Evolutionary conservation across 2,113 vertebrate species (phyloP), one percentile per base, ranked within the genome.

Genomic region (Falcunculus frontatus): DNA sequence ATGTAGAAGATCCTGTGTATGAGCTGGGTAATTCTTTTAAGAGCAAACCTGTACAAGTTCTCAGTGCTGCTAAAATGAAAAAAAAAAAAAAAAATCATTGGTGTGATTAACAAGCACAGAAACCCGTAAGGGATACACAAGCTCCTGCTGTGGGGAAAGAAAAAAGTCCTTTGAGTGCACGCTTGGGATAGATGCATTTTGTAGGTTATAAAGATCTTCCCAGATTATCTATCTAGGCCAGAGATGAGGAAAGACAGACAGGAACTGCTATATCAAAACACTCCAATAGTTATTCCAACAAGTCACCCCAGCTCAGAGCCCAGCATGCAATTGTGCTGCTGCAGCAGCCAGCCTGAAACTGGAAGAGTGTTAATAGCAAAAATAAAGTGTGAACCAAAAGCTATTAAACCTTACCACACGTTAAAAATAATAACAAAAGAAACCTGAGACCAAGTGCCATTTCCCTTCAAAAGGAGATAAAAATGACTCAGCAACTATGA

Each of bases 401-500:
- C 91, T 70, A 73, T 63, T 82, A 93, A 95, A 67, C 70, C 22
- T 67, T 73, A 46, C 1, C 1, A 59, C 79, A 77, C 1, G 0
- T 89, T 93, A 63, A 95, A 90, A 93, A 84, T 65, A 95, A 95
- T 59, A 97, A 83, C 90, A 93, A 90, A 88, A 94, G 87, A 90
- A 91, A 94, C 56, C 47, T n/a, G 87, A 93, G 55, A 78, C 73
- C 62, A 67, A 90, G 74, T n/a, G 64, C 65, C 89, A 92, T 62
- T 92, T 95, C 69, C 90, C n/a, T 84, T 93, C 69, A 56, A 74
- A 96, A 70, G 53, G 46, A 39, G 84, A 94, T 73, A 82, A 94
- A 94, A 87, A 52, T 97, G 63, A 96, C 82, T 97, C 96, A 97
- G 95, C 95, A 89, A 2, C 60, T 42, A 2, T 95, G 96, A 96